Evolutionary conservation across 1,140 invertebrate species (phyloP).

Genomic region (Formica exsecta): DNA sequence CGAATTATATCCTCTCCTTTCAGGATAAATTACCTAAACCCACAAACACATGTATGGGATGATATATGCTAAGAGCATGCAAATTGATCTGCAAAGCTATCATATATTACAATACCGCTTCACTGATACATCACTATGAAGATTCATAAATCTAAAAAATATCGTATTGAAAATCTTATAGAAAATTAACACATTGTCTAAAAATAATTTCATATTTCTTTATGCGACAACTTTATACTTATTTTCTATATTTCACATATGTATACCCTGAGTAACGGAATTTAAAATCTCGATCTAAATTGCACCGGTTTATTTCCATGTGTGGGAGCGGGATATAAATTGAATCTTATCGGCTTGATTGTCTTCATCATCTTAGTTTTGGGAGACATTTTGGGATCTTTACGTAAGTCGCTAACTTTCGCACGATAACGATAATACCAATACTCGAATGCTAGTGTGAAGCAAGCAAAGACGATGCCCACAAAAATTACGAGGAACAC

Average conservation of each 20-base stretch:
- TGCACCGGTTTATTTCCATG: conserved; percentile 71
- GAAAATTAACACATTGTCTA: conserved; percentile 10
- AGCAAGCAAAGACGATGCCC: conserved; percentile 95
- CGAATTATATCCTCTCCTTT: not conserved
- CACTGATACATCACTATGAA: not conserved
- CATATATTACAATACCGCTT: not conserved
- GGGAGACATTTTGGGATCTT: not conserved
- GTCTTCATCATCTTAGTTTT: conserved; percentile 65
- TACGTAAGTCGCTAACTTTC: conserved; percentile 67
- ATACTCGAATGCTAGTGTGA: conserved; percentile 97
- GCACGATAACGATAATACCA: conserved; percentile 95
- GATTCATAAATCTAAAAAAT: conserved; percentile 19
- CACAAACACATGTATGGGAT: not conserved
- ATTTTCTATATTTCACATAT: not conserved
- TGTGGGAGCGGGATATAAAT: conserved; percentile 78
- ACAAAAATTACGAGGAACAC: conserved; percentile 99
- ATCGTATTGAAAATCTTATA: conserved; percentile 21
- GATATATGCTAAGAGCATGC: not conserved
- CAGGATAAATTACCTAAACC: not conserved
- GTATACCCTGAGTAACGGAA: not conserved
- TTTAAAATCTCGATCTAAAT: conserved; percentile 76
- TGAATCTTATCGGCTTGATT: conserved; percentile 77
- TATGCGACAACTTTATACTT: conserved; percentile 23
- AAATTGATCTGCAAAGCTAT: conserved; percentile 1
- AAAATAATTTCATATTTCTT: conserved; percentile 5